phyloP scores from a whole-genome alignment of 2,888 invertebrate genomes.

The Antheraea assamensis region DNA sequence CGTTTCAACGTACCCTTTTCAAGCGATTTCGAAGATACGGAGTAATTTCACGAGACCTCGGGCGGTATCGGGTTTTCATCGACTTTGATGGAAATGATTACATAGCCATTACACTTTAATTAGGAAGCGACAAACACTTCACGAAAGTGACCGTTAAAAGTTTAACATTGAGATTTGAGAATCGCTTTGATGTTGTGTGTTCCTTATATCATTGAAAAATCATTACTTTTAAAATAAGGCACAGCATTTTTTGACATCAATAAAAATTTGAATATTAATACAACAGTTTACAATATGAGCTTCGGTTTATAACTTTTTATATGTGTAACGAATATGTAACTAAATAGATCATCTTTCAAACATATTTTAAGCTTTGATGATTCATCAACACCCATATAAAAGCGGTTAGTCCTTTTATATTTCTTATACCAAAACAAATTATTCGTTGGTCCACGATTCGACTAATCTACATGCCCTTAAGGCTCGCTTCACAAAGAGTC shows the following conservation, averaged over 20 bases:
- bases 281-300: too few relatives aligned
- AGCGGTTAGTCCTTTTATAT: too few relatives aligned
- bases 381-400: too few relatives aligned
- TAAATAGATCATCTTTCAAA: too few relatives aligned
- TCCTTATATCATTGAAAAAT: not conserved
- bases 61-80: constrained; percentile 22
- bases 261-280: too few relatives aligned
- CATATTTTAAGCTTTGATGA: too few relatives aligned
- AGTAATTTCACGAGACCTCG: constrained; percentile 17
- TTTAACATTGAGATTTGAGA: not conserved
- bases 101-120: constrained; percentile 41
- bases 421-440: too few relatives aligned
- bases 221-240: not conserved
- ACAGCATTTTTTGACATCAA: not conserved
- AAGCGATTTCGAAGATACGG: constrained; percentile 17
- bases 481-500: too few relatives aligned
- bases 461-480: too few relatives aligned
- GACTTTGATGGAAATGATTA: constrained; percentile 31
- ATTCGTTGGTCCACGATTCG: too few relatives aligned
- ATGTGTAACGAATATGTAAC: too few relatives aligned
- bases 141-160: constrained; percentile 47
- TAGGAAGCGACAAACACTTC: constrained; percentile 48
- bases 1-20: constrained; percentile 2
- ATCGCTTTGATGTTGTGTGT: not conserved
- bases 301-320: too few relatives aligned